These are phyloP conservation scores for Schrankia costaestrigalis DNA, from an alignment of 2,888 invertebrate species.

Conservation along the genomic window DNA sequence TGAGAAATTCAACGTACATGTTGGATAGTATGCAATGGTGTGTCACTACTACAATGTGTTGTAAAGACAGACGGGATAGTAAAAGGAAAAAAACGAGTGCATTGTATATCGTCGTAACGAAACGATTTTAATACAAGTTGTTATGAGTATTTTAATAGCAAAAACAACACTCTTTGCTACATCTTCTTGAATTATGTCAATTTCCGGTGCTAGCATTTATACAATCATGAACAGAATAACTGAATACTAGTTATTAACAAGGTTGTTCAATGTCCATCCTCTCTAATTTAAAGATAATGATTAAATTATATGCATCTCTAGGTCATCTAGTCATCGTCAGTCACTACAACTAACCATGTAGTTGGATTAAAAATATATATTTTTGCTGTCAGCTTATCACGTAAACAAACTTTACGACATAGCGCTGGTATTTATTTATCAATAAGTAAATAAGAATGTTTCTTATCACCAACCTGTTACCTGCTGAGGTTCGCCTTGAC, in stretches of 20 bases:
- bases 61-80: conserved; percentile 28
- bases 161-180: no score
- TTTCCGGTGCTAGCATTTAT: conserved; percentile 12
- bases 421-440: conserved; percentile 40
- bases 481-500: conserved; percentile 42
- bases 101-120: no score
- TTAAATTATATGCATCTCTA: conserved; percentile 19
- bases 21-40: no score
- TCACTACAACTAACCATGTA: no score
- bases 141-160: no score
- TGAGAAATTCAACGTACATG: conserved; percentile 35
- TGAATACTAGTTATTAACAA: conserved; percentile 25
- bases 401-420: conserved; percentile 42
- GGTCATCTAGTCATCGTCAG: conserved; percentile 8
- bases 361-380: no score
- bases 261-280: conserved; percentile 14
- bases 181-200: no score
- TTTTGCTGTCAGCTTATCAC: conserved; percentile 31
- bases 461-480: conserved; percentile 48
- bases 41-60: no score
- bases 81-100: no score
- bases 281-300: conserved; percentile 20
- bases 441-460: conserved; percentile 41
- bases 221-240: conserved; percentile 11
- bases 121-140: no score